phyloP scores from a whole-genome alignment of 2,113 vertebrate species.

The Onychostruthus taczanowskii region DNA sequence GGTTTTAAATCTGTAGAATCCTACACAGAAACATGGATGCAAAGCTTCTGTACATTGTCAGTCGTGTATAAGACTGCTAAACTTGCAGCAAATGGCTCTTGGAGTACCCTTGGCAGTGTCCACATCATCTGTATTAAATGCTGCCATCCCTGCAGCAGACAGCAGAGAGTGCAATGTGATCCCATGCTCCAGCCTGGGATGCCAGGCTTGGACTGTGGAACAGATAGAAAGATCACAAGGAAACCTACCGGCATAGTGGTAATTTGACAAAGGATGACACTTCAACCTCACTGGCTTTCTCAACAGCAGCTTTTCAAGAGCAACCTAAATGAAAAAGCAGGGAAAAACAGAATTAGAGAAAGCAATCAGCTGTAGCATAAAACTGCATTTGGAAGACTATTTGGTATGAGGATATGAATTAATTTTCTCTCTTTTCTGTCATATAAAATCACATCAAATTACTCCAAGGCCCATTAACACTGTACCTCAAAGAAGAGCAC shows the following conservation, averaged over 20 bases:
- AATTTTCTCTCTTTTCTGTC: not conserved
- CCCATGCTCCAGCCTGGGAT: not conserved
- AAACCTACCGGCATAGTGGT: slow-evolving; percentile 86
- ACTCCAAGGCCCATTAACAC: not conserved
- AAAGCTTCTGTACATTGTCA: not conserved
- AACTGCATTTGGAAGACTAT: not conserved
- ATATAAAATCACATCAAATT: not conserved
- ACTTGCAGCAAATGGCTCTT: not conserved
- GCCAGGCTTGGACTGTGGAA: not conserved
- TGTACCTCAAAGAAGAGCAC: not conserved
- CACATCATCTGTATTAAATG: not conserved
- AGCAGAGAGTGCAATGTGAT: not conserved
- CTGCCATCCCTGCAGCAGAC: slow-evolving; percentile 13
- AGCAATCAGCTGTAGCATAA: not conserved
- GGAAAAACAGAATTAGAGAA: slow-evolving; percentile 6
- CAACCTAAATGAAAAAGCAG: slow-evolving; percentile 68
- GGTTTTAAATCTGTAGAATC: not conserved
- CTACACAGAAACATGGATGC: not conserved
- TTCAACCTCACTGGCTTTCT: slow-evolving; percentile 75
- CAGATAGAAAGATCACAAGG: not conserved
- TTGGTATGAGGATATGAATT: not conserved
- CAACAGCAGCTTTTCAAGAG: slow-evolving; percentile 84
- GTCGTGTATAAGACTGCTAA: not conserved
- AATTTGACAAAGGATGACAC: slow-evolving; percentile 80
- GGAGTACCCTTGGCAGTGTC: not conserved